Percentiles rank a stretch among this genome's conserved stretches.
Conservation (phyloP, 2,113 vertebrate genomes). For the Oenanthe oenanthe region DNA sequence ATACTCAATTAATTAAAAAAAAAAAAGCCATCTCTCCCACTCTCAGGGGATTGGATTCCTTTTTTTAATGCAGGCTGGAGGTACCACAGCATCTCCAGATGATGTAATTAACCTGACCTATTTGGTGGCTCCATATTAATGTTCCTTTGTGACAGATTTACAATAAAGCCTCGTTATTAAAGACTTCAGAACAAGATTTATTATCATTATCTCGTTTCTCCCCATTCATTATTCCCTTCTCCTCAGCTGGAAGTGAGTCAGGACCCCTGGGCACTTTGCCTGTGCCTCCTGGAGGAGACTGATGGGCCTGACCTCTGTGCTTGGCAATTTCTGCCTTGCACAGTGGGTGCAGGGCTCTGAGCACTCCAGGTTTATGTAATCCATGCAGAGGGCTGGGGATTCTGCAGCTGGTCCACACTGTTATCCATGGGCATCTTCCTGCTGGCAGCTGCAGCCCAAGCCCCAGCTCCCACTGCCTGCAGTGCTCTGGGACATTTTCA, state of each 20-base stretch:
- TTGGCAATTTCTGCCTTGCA: not conserved
- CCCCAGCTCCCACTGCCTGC: not conserved
- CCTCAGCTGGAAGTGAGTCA: not conserved
- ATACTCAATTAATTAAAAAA: conserved; percentile 11
- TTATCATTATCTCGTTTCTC: not conserved
- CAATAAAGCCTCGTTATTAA: conserved; percentile 31
- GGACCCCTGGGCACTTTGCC: not conserved
- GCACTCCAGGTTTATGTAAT: not conserved
- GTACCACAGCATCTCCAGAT: conserved; percentile 31
- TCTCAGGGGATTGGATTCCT: not conserved
- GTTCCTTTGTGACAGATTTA: conserved; percentile 33
- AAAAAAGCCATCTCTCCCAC: not conserved
- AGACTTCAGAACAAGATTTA: conserved; percentile 38
- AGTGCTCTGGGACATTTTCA: not conserved
- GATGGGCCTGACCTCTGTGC: not conserved
- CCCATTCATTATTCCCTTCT: not conserved
- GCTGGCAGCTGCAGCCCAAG: not conserved
- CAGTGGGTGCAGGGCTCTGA: not conserved
- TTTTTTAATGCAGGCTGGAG: not conserved
- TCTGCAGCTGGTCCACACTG: not conserved
- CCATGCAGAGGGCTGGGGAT: not conserved
- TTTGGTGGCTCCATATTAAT: conserved; percentile 29
- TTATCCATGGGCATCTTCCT: not conserved
- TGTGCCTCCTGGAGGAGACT: not conserved
- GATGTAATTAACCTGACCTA: conserved; percentile 59